A percentile compares a stretch with the other conserved stretches of the same genome.
phyloP scores from a whole-genome alignment of 2,888 invertebrate species.

The Thymelicus sylvestris region DNA sequence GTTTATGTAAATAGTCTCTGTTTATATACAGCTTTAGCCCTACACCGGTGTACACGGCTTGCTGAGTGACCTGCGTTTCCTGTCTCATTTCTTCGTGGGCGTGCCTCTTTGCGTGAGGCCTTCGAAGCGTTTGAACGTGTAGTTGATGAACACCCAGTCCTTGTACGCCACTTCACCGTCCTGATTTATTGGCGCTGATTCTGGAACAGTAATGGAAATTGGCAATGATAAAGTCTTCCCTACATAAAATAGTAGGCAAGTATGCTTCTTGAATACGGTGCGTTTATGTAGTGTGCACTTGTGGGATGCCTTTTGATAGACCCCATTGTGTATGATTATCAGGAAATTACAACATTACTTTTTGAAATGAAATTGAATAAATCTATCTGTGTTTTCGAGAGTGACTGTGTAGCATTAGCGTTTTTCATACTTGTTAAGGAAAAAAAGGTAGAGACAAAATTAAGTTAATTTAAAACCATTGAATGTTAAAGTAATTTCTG shows the following conservation, averaged over 20 bases:
- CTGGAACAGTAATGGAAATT: conserved; percentile 66
- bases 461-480: too few relatives aligned
- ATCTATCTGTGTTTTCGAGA: too few relatives aligned
- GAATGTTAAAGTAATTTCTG: too few relatives aligned
- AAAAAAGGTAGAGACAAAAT: too few relatives aligned
- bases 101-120: conserved; percentile 96
- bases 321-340: too few relatives aligned
- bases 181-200: conserved; percentile 94
- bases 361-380: too few relatives aligned
- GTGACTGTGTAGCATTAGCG: too few relatives aligned
- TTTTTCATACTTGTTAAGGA: too few relatives aligned
- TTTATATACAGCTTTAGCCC: conserved; percentile 15
- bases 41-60: conserved; percentile 39
- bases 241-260: background rate
- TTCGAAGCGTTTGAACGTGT: conserved; percentile 99
- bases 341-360: too few relatives aligned
- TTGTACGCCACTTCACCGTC: conserved; percentile 97
- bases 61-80: conserved; percentile 27
- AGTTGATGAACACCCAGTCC: conserved; percentile 99
- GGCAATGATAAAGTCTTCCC: conserved; percentile 33
- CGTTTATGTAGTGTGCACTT: too few relatives aligned
- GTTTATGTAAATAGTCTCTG: conserved; percentile 21
- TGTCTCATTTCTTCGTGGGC: conserved; percentile 89
- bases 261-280: too few relatives aligned
- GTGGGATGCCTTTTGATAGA: too few relatives aligned